Evolutionary conservation across 1,140 invertebrate genomes (phyloP), one percentile per base, ranked within the genome.

Genomic region (Geopemphigus sp.): DNA sequence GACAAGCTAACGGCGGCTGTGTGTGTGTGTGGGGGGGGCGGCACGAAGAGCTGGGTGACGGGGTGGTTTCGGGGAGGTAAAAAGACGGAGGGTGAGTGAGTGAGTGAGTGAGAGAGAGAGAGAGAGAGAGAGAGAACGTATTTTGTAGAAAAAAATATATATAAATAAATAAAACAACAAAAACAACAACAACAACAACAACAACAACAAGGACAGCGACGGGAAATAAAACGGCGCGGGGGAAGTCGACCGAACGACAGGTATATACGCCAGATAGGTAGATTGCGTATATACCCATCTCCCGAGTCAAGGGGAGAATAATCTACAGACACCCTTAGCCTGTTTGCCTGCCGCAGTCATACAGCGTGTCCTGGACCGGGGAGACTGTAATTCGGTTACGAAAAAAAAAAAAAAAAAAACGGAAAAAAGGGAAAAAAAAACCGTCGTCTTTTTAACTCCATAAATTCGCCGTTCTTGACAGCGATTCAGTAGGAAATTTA

Each of bases 391-490:
- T 78, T 78, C 56, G 74, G 74, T 78, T 76, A 47, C 32, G 32
- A 54, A 17, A 29, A 63, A 29, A 56, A n/a, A 56, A 56, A 56
- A 56, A 56, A 22, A 29, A 26, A 26, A 26, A 3, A 39, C 32
- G 3, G 32, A 39, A 39, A 39, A 39, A 39, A 39, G 3, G n/a
- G 1, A 24, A 57, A 50, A 70, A 45, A 70, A 59, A 63, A 78
- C 63, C 74, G 63, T 63, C 29, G 74, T 32, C 22, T 78, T 78
- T 78, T 78, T 63, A 63, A 78, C 74, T 78, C 74, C 57, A 78
- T 78, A 78, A 78, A 78, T 78, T 78, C 56, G 45, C 57, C 57
- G 47, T 78, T 39, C 74, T 26, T 63, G 74, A 63, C 74, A 78
- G 74, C 74, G 66, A 68, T 39, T 68, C 66, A 24, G 66, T 68